Base-by-base conservation (phyloP, 2,888 invertebrate species). In the Coelopa pilipes region DNA sequence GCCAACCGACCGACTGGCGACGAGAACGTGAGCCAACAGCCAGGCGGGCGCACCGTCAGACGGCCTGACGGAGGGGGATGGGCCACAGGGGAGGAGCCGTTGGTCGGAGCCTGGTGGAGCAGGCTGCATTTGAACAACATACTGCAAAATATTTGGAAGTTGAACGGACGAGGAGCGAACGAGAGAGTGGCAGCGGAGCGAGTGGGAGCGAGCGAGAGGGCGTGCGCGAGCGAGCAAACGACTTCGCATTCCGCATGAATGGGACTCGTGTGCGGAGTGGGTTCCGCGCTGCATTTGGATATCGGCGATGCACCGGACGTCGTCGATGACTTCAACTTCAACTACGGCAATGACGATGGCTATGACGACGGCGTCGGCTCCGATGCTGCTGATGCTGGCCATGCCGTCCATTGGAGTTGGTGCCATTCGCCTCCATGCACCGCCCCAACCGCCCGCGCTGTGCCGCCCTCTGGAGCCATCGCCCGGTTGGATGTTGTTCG, bases 91-190 rank as follows among this genome's bases (percentile, higher is more conserved):
- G 12, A 3, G n/a, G 34, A 4, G 34, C 7, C 34, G 34, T 34
- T 1, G 53, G 53, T 24, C n/a, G 15, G n/a, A 13, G 53, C 53
- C 53, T 13, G 15, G 53, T 53, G n/a, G 15, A 53, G 10, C 53
- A n/a, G 53, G 53, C 19, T 34, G 45, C 71, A 65, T 63, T 63
- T 53, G 70, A 70, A 63, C 63, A 63, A 53, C 62, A 63, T 65
- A 71, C 71, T 65, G 65, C 63, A 70, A 63, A 71, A 55, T 71
- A 71, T 71, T 71, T 65, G 71, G 65, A 65, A 63, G 71, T 71
- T 63, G 71, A 63, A 71, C 55, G 71, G 65, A 71, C 71, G 63
- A 55, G 34, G 70, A 71, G 13, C 45, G 63, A 71, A 34, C 24
- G 24, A 47, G 50, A 49, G 46, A 59, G 46, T 47, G 66, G 19